phyloP scores from a whole-genome alignment of 1,140 invertebrate genomes.

The Gonioctena quinquepunctata region DNA sequence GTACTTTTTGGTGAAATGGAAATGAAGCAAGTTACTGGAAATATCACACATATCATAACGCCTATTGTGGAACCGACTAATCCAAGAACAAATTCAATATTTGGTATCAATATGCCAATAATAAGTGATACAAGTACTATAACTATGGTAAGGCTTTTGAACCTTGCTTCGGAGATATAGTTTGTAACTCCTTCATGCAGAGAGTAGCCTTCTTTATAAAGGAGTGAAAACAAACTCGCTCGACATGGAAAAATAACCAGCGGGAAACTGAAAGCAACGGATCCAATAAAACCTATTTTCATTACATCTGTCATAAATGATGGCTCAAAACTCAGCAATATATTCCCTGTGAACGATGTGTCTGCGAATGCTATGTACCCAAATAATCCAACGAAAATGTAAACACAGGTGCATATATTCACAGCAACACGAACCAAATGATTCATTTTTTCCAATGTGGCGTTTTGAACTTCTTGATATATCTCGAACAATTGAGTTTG shows the following conservation, averaged over 20 bases:
- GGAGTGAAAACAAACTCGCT: slow-evolving; percentile 88
- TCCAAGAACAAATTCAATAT: slow-evolving; percentile 91
- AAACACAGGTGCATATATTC: slow-evolving; percentile 88
- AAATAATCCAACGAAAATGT: slow-evolving; percentile 88
- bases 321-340: slow-evolving; percentile 82
- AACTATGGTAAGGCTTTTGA: slow-evolving; percentile 76
- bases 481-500: slow-evolving; percentile 91
- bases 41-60: slow-evolving; percentile 89
- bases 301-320: slow-evolving; percentile 83
- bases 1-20: slow-evolving; percentile 73
- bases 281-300: slow-evolving; percentile 92
- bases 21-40: slow-evolving; percentile 81
- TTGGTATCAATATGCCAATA: slow-evolving; percentile 79
- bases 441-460: slow-evolving; percentile 88
- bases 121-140: slow-evolving; percentile 78
- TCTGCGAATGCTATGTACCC: slow-evolving; percentile 92
- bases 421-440: slow-evolving; percentile 83
- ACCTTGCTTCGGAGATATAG: slow-evolving; percentile 79
- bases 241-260: slow-evolving; percentile 95
- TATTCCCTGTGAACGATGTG: slow-evolving; percentile 83
- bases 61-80: slow-evolving; percentile 93
- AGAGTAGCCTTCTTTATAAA: slow-evolving; percentile 70
- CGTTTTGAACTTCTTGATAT: slow-evolving; percentile 87
- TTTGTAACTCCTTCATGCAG: slow-evolving; percentile 60
- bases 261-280: slow-evolving; percentile 93